Conservation (phyloP, 1,140 invertebrate species). For the Pinna nobilis region DNA sequence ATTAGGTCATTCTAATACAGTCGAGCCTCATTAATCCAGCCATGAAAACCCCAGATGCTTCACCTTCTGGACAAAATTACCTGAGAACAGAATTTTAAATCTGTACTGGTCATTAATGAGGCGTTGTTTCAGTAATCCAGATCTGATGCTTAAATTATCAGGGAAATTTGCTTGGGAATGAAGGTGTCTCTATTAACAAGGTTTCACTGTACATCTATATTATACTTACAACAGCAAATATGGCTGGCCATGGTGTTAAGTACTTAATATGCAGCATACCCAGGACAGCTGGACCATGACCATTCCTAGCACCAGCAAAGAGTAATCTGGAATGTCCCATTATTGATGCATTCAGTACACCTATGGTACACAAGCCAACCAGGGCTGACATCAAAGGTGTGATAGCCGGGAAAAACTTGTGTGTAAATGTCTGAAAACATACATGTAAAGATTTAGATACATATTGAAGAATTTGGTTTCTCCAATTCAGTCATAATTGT, state of each 20-base stretch:
- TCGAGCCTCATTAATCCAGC: too few relatives aligned
- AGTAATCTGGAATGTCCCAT: constrained; percentile 82
- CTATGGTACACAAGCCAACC: constrained; percentile 56
- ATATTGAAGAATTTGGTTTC: too few relatives aligned
- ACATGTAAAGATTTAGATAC: not conserved
- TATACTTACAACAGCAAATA: constrained; percentile 90
- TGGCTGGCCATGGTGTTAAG: constrained; percentile 93
- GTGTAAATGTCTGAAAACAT: constrained; percentile 47
- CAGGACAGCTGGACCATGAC: constrained; percentile 95
- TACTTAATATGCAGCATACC: constrained; percentile 94
- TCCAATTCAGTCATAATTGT: too few relatives aligned
- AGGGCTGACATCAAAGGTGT: constrained; percentile 50
- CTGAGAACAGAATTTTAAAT: not conserved
- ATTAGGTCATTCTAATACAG: too few relatives aligned
- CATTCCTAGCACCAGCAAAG: constrained; percentile 95
- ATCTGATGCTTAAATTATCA: not conserved
- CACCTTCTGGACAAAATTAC: too few relatives aligned
- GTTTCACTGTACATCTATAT: constrained; percentile 31
- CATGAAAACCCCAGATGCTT: too few relatives aligned
- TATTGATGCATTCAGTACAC: constrained; percentile 62
- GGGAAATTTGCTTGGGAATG: too few relatives aligned
- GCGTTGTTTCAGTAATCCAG: too few relatives aligned
- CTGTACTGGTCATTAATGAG: too few relatives aligned
- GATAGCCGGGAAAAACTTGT: constrained; percentile 46
- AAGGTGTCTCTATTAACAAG: too few relatives aligned